These are phyloP conservation scores for Bellardia bayeri DNA, from an alignment of 2,888 invertebrate species.

Conservation along the genomic window DNA sequence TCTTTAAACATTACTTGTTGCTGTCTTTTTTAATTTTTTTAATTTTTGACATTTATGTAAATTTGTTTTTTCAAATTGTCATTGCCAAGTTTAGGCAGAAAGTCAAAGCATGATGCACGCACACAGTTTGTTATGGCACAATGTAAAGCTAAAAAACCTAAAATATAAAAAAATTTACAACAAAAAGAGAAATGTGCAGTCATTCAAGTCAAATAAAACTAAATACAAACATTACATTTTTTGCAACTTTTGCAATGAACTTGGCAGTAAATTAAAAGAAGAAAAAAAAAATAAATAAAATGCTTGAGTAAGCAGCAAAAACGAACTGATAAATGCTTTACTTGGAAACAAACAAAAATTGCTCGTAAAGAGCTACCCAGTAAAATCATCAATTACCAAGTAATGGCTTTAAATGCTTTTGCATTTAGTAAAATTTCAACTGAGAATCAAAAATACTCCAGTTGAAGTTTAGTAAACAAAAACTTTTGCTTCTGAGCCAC, in stretches of 20 bases:
- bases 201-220: conserved; percentile 17
- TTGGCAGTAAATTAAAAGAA: conserved; percentile 36
- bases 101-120: conserved; percentile 9
- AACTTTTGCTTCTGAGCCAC: no score
- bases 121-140: background rate
- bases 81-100: conserved; percentile 52
- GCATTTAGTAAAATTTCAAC: no score
- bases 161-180: background rate
- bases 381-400: no score
- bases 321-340: background rate
- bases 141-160: background rate
- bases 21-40: background rate
- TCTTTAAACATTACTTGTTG: background rate
- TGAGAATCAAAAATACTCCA: no score
- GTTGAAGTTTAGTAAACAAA: no score
- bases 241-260: conserved; percentile 60
- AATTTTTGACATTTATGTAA: conserved; percentile 14
- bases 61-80: conserved; percentile 3
- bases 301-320: background rate
- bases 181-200: conserved; percentile 54
- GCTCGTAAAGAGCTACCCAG: no score
- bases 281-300: background rate
- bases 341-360: no score
- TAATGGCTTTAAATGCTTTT: no score
- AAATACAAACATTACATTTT: conserved; percentile 8